Evolutionary conservation across 1,140 invertebrate genomes (phyloP), one percentile per base, ranked within the genome.

Genomic region (Papilio dardanus): DNA sequence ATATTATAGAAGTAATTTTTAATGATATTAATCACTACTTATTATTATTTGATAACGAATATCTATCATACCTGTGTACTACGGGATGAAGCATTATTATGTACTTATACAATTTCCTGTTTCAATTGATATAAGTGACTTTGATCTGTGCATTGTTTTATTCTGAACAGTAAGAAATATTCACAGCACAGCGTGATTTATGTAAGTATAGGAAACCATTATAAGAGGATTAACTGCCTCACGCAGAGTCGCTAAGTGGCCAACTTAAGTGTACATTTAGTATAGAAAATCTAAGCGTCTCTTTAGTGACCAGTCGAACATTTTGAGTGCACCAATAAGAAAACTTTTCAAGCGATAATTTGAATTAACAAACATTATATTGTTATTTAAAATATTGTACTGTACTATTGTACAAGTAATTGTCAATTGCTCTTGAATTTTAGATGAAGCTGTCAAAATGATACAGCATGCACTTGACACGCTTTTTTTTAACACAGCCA

Each of bases 101-200:
- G 54, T 62, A 62, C 54, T 62, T 62, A 62, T 62, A 62, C 30
- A 62, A 28, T 62, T 62, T 62, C 54, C 54, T 62, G 54, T 28
- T 62, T 8, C 54, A 62, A 62, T 28, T 62, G 54, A 62, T 62
- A 62, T 62, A 62, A 62, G 54, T 62, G 54, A 62, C 2, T 21
- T 62, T 62, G 54, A 62, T 62, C 21, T 28, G 12, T 62, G 54
- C 54, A 62, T 62, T 62, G 54, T 62, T 62, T 62, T 28, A 62
- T 30, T 62, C 24, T 14, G 54, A 21, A 62, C 54, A 10, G 30
- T 10, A 21, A 62, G 10, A 28, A 62, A 24, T 14, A 62, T 28
- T 62, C 54, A 24, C 54, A 12, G 21, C 54, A 62, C 54, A 62
- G 14, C 14, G 54, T 62, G 54, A 62, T 62, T 62, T 62, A 62